A percentile compares a stretch with the other conserved stretches of the same genome.
Evolutionary conservation across 2,888 invertebrate genomes (phyloP).

Genomic region (Adineta ricciae): DNA sequence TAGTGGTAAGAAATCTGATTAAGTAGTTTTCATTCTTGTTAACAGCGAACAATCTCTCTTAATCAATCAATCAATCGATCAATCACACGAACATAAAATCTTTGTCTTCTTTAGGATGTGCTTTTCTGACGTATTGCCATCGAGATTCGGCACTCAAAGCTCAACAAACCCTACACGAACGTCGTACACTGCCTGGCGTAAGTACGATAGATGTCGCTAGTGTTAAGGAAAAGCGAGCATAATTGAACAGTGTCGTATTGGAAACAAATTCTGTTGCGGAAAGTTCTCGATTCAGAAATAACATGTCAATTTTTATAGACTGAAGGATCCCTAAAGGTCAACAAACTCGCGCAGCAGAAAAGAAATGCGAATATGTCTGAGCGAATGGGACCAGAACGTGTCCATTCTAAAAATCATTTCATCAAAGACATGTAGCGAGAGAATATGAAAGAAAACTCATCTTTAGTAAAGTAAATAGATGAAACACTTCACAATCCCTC

Average conservation of each 20-base stretch:
- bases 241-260: too few relatives aligned
- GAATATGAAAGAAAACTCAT: too few relatives aligned
- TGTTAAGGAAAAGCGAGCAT: neutral
- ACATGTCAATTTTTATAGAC: neutral
- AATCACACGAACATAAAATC: neutral
- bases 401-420: too few relatives aligned
- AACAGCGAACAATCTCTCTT: neutral
- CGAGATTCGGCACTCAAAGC: conserved; percentile 87
- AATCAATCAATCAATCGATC: too few relatives aligned
- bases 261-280: neutral
- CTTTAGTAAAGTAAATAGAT: too few relatives aligned
- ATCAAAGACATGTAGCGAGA: too few relatives aligned
- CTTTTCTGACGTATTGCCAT: conserved; percentile 93
- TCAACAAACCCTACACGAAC: conserved; percentile 87
- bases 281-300: neutral
- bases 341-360: too few relatives aligned
- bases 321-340: neutral
- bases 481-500: too few relatives aligned
- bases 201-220: conserved; percentile 52
- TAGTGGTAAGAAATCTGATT: neutral
- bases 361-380: too few relatives aligned
- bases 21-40: neutral
- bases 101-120: conserved; percentile 66
- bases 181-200: conserved; percentile 95
- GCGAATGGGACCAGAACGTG: too few relatives aligned